A percentile compares a stretch with the other conserved stretches of the same genome.
Evolutionary conservation across 64 coral and sea anemone species (phyloP).

Genomic region (Porites australiensis): DNA sequence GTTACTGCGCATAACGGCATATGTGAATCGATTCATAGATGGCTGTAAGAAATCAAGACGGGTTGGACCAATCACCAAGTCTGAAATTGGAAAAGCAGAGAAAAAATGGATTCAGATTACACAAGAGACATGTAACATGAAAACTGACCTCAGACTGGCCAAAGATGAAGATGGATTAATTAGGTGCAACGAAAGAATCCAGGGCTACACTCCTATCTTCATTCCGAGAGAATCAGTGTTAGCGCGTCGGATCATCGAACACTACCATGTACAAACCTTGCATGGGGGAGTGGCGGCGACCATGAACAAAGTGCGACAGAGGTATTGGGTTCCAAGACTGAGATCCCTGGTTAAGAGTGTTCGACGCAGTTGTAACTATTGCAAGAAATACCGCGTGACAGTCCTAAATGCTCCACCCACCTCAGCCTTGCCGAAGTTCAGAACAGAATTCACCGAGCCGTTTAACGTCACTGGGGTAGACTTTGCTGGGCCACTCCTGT

Average conservation of each 20-base stretch:
- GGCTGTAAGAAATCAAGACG: not conserved
- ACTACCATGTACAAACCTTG: conserved; percentile 30
- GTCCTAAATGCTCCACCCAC: not conserved
- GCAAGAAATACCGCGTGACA: conserved; percentile 17
- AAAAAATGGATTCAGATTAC: conserved; percentile 17
- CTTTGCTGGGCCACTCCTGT: conserved; percentile 16
- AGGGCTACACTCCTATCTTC: conserved; percentile 9
- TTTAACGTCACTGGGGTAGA: conserved; percentile 17
- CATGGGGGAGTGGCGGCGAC: conserved; percentile 4
- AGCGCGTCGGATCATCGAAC: not conserved
- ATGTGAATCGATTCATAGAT: conserved; percentile 13
- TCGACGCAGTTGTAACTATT: not conserved
- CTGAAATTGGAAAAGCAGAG: conserved; percentile 23
- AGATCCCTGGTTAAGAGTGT: conserved; percentile 14
- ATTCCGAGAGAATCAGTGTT: conserved; percentile 19
- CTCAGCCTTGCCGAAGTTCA: not conserved
- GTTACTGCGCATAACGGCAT: conserved; percentile 18
- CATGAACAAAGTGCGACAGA: conserved; percentile 21
- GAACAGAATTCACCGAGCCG: conserved; percentile 35
- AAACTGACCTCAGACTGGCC: not conserved
- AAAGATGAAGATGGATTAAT: conserved; percentile 18
- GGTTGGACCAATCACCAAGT: conserved; percentile 4
- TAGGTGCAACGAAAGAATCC: conserved; percentile 10
- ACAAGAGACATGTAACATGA: conserved; percentile 8
- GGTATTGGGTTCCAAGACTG: conserved; percentile 10